A percentile compares a stretch with the other conserved stretches of the same genome.
phyloP scores from a whole-genome alignment of 2,113 vertebrate genomes.

The Oostethus manadensis region DNA sequence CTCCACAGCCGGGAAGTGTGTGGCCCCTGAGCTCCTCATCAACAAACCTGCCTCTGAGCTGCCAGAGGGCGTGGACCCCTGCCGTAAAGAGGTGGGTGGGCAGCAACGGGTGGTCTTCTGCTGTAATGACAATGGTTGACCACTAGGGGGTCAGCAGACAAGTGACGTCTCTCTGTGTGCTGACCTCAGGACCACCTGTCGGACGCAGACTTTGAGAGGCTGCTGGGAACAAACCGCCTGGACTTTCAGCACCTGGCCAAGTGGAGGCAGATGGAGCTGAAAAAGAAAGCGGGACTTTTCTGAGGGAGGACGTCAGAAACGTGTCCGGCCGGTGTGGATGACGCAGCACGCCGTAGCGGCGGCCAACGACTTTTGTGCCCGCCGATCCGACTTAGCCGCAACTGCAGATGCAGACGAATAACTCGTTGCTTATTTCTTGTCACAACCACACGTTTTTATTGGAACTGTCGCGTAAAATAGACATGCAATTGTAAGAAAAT shows the following conservation, averaged over 20 bases:
- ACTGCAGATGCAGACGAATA: not conserved
- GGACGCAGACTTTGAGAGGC: slow-evolving; percentile 77
- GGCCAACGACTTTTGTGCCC: not conserved
- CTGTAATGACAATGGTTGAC: not conserved
- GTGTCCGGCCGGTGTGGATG: not conserved
- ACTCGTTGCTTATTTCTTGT: not conserved
- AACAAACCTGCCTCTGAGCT: slow-evolving; percentile 72
- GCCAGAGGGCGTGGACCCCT: slow-evolving; percentile 76
- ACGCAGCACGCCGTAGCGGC: not conserved
- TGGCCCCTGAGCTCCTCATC: slow-evolving; percentile 63
- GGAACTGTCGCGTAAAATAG: slow-evolving; percentile 30
- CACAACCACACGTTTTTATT: slow-evolving; percentile 42
- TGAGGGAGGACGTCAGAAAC: slow-evolving; percentile 48
- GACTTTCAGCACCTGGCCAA: slow-evolving; percentile 83
- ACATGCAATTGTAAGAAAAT: not conserved
- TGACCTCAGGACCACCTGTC: slow-evolving; percentile 77
- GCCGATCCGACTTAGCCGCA: not conserved
- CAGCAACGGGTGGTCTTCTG: not conserved
- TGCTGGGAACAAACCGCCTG: slow-evolving; percentile 77
- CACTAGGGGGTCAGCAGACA: slow-evolving; percentile 37
- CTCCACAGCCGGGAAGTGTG: slow-evolving; percentile 3
- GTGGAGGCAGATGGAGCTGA: slow-evolving; percentile 85
- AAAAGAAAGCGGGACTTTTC: slow-evolving; percentile 85
- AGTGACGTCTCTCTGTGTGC: slow-evolving; percentile 6
- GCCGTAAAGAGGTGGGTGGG: slow-evolving; percentile 76